phyloP scores from a whole-genome alignment of 2,113 vertebrate species.

The Colinus virginianus region DNA sequence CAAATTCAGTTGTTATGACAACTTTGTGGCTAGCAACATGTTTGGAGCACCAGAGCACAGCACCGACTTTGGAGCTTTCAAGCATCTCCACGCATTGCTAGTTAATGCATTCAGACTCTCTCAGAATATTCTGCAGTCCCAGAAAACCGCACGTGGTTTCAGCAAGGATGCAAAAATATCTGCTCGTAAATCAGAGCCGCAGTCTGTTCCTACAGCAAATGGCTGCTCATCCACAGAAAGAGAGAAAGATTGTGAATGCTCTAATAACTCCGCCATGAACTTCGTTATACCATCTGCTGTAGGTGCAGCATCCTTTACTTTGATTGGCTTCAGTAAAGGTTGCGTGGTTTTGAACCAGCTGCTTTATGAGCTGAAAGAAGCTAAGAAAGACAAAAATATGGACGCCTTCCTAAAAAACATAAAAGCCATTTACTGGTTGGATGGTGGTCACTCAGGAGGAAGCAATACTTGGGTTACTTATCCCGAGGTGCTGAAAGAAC shows the following conservation, averaged over 20 bases:
- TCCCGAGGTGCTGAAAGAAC: slow-evolving; percentile 83
- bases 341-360: slow-evolving; percentile 98
- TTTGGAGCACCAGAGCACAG: slow-evolving; percentile 95
- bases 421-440: slow-evolving; percentile 93
- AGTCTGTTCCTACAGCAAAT: slow-evolving; percentile 70
- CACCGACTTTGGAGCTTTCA: slow-evolving; percentile 84
- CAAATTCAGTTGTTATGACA: slow-evolving; percentile 96
- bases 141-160: slow-evolving; percentile 65
- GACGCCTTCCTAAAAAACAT: slow-evolving; percentile 83
- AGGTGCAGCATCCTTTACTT: slow-evolving; percentile 78
- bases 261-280: slow-evolving; percentile 37
- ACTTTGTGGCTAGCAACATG: slow-evolving; percentile 95
- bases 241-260: slow-evolving; percentile 70
- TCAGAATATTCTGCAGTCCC: slow-evolving; percentile 74
- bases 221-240: slow-evolving; percentile 72
- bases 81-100: slow-evolving; percentile 89
- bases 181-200: slow-evolving; percentile 55
- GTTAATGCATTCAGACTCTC: slow-evolving; percentile 88
- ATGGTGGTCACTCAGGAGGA: slow-evolving; percentile 95
- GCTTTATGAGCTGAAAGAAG: slow-evolving; percentile 88
- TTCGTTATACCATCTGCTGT: slow-evolving; percentile 71
- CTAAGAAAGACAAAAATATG: slow-evolving; percentile 83
- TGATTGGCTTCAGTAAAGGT: slow-evolving; percentile 98
- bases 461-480: slow-evolving; percentile 95
- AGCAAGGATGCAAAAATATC: slow-evolving; percentile 69